Conservation (phyloP, 1,140 invertebrate genomes). For the Lordiphosa mommai region DNA sequence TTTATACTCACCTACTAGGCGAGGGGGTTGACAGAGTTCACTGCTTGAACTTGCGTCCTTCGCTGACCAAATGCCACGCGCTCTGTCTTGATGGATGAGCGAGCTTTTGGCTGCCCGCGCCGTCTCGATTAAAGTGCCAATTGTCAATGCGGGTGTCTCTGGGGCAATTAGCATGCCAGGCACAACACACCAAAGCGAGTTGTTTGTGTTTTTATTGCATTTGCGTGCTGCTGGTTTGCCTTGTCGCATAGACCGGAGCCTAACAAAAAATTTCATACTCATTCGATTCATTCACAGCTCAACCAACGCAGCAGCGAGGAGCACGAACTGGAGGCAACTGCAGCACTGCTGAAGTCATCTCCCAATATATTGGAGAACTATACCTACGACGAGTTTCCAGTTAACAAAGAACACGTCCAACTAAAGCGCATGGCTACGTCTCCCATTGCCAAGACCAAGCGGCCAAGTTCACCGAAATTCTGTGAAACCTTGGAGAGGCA, state of each 20-base stretch:
- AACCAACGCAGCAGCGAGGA: conserved; percentile 39
- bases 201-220: conserved; percentile 57
- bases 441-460: conserved; percentile 5
- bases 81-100: conserved; percentile 12
- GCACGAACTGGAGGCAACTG: conserved; percentile 54
- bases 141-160: conserved; percentile 24
- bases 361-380: conserved; percentile 75
- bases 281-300: conserved; percentile 38
- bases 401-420: conserved; percentile 10
- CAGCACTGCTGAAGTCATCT: conserved; percentile 63
- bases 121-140: conserved; percentile 13
- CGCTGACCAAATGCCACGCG: neutral
- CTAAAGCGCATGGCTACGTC: conserved; percentile 60
- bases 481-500: conserved; percentile 71
- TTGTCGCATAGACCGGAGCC: conserved; percentile 24
- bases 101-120: conserved; percentile 10
- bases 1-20: too few species aligned
- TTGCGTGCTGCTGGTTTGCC: conserved; percentile 63
- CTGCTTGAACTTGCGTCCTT: conserved; percentile 2
- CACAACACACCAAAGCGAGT: conserved; percentile 21
- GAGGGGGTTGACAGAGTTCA: neutral
- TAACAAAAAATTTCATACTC: conserved; percentile 15
- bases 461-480: conserved; percentile 51
- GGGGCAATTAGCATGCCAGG: conserved; percentile 58
- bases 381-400: conserved; percentile 62